Base-by-base conservation (phyloP, 2,888 invertebrate genomes). In the Caenorhabditis wallacei region DNA sequence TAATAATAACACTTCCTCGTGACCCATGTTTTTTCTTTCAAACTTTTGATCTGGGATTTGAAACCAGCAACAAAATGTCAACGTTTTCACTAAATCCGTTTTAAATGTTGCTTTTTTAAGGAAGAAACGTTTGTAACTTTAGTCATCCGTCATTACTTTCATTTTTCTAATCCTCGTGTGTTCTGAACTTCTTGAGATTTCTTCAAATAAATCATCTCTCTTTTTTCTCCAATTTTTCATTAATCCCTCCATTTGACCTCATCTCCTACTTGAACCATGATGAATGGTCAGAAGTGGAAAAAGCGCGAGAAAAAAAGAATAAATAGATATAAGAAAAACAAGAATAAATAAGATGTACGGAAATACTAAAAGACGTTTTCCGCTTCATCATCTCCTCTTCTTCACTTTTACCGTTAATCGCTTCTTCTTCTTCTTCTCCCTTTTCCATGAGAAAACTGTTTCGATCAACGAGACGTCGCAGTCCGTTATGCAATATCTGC, bases 401-500 rank as follows among this genome's bases (percentile, higher is more conserved):
- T 24, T 54, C 51, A 54, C 40, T 53, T 75, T 66, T 30, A 53
- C 72, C 75, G 46, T 56, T 57, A 63, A 56, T 56, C 74, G 64
- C 26, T 56, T 48, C 18, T 16, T n/a, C n/a, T n/a, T n/a, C n/a
- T 22, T 18, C 46, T 13, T 18, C 7, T n/a, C 18, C 18, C 51
- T 46, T 30, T 22, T 72, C 43, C 37, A 69, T 69, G 69, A 69
- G 56, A 69, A 76, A 76, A 76, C 76, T 54, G 64, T 74, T 74
- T 64, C 56, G 24, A 56, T 64, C 30, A 40, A 46, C 66, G 54
- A 54, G 66, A 66, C 57, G 66, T 63, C 63, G 74, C 64, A 57
- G 57, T 53, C 76, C 59, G 76, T 76, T 76, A 76, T 76, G 76
- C 76, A 76, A 75, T 68, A 59, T 40, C 53, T 63, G 61, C 26